Evolutionary conservation across 2,113 vertebrate genomes (phyloP).

Genomic region (Emydura subglobosa): DNA sequence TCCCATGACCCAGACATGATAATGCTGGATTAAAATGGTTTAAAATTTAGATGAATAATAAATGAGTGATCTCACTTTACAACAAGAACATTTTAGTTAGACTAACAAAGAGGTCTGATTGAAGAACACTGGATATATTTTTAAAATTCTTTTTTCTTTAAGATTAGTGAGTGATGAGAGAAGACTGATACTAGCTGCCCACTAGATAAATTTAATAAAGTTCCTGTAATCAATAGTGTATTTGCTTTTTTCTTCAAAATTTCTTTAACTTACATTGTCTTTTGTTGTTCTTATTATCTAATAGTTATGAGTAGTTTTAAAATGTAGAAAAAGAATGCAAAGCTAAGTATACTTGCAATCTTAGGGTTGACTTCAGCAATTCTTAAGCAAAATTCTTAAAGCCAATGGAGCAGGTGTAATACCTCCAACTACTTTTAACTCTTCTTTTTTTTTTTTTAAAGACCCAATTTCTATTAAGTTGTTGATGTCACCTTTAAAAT

Average conservation of each 20-base stretch:
- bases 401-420: too few relatives aligned
- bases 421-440: too few relatives aligned
- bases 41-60: background rate
- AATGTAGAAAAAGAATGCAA: background rate
- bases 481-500: too few relatives aligned
- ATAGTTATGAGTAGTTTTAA: too few relatives aligned
- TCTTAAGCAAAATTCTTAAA: too few relatives aligned
- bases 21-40: background rate
- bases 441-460: too few relatives aligned
- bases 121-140: background rate
- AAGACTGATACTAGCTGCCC: background rate
- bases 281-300: too few relatives aligned
- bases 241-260: background rate
- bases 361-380: too few relatives aligned
- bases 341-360: background rate
- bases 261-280: too few relatives aligned
- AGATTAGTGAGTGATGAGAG: background rate
- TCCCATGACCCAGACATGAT: background rate
- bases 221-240: background rate
- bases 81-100: background rate
- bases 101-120: background rate
- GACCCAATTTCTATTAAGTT: too few relatives aligned
- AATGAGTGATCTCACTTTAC: background rate
- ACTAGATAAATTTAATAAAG: background rate
- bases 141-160: background rate